Conservation (phyloP, 2,797 vertebrate species). For the Poeciliopsis paucimaculata region DNA sequence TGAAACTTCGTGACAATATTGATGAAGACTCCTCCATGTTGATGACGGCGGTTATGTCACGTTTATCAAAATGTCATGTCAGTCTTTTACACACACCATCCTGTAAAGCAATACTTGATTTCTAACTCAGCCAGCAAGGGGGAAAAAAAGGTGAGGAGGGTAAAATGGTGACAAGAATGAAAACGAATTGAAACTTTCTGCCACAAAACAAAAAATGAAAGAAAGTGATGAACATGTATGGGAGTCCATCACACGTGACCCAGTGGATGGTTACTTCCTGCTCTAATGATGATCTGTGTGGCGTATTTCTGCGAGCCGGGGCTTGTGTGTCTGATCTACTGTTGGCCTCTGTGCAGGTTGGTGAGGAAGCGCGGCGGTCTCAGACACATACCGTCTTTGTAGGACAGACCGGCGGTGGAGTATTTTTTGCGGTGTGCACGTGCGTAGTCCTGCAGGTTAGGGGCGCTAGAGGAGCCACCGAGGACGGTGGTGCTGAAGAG, state of each 20-base stretch:
- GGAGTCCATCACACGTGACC: constrained; percentile 13
- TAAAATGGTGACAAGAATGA: constrained; percentile 43
- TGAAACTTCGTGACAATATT: background rate
- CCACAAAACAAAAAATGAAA: constrained; percentile 7
- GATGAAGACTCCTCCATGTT: background rate
- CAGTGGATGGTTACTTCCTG: background rate
- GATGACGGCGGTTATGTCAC: background rate
- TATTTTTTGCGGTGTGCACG: constrained; percentile 98
- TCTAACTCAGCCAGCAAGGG: background rate
- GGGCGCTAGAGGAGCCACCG: constrained; percentile 98
- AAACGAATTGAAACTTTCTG: constrained; percentile 21
- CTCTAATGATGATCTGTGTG: background rate
- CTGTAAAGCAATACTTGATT: background rate
- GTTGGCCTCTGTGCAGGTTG: constrained; percentile 45
- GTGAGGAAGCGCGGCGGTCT: constrained; percentile 41
- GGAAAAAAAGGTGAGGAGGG: constrained; percentile 27
- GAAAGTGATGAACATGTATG: constrained; percentile 27
- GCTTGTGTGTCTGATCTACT: constrained; percentile 42
- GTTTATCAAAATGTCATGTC: background rate
- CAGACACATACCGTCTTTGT: constrained; percentile 97
- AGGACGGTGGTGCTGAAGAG: constrained; percentile 99
- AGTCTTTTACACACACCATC: background rate
- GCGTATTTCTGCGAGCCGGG: background rate
- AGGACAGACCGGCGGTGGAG: constrained; percentile 92
- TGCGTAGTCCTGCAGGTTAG: constrained; percentile 99